Evolutionary conservation across 92 coral and sea anemone species (phyloP), one percentile per base, ranked within the genome.

Genomic region (Parazoanthus swiftii): DNA sequence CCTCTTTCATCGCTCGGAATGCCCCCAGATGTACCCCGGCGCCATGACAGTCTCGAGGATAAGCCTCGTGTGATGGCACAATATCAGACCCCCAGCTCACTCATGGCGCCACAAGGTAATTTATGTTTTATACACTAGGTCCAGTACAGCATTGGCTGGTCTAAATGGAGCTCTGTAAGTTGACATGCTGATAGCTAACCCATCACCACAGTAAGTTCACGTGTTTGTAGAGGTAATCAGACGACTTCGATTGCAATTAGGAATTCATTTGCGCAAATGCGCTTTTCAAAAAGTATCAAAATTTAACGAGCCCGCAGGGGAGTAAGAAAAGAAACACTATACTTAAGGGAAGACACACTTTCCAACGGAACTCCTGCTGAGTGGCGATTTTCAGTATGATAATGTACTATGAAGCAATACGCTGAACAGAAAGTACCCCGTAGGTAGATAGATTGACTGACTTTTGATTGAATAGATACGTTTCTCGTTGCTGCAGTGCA

Each of bases 11-110:
- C 89, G 67, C 51, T n/a, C 8, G 81, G 90, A 1, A 79, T 68
- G 13, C 88, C 90, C 50, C 93, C 95, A 18, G 51, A 51, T 23
- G 91, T 78, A 13, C 98, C 98, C 13, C 77, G 39, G 43, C 88
- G 98, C 48, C 18, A 74, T 20, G 98, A 95, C 89, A 95, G 98
- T 78, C 79, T 95, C n/a, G 86, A 84, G 29, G 86, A 70, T 8
- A 70, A 70, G 29, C 86, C 33, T 21, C 37, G 67, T 76, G 85
- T 42, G 25, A 7, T 71, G 7, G 51, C 36, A 11, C 81, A 75
- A n/a, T 87, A 86, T 70, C 88, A 86, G 25, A 68, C 83, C 29
- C 88, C 90, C 3, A 86, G 74, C 33, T 44, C 50, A 33, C 74
- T 63, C 13, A 63, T 76, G 43, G 74, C n/a, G 0, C 85, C 23